These are phyloP conservation scores for Pica pica DNA, from an alignment of 2,113 vertebrate genomes.

Conservation along the genomic window DNA sequence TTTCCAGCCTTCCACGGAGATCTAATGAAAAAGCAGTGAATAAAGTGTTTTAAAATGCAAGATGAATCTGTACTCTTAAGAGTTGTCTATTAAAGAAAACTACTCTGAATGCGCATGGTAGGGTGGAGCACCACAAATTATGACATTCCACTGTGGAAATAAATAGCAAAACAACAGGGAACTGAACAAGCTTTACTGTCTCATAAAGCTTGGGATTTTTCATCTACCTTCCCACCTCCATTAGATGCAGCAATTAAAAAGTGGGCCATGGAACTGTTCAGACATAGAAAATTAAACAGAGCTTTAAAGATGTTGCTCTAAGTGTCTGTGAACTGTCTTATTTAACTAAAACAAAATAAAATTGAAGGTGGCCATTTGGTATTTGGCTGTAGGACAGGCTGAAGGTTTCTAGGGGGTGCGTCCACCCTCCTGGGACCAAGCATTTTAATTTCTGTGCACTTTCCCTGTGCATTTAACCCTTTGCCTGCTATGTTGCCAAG, in stretches of 20 bases:
- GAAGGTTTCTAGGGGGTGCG: neutral
- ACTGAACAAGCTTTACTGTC: neutral
- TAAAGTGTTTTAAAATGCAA: neutral
- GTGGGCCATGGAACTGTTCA: neutral
- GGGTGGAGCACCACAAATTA: neutral
- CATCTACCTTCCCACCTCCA: conserved; percentile 14
- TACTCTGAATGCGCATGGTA: neutral
- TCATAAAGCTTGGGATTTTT: conserved; percentile 41
- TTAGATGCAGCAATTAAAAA: conserved; percentile 55
- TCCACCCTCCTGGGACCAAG: neutral
- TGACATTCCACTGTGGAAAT: conserved; percentile 23
- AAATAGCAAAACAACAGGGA: conserved; percentile 31
- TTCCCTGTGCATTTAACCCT: neutral
- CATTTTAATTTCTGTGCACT: neutral
- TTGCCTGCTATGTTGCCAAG: neutral
- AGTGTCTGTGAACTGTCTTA: neutral
- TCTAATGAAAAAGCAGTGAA: neutral
- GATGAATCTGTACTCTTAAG: neutral
- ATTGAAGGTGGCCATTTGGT: neutral
- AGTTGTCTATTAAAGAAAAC: neutral
- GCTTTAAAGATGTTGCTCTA: neutral
- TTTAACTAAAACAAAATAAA: neutral
- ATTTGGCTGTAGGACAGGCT: neutral
- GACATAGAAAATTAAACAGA: conserved; percentile 1
- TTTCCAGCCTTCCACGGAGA: neutral